Conservation (phyloP, 1,140 invertebrate species). For the Vanessa atalanta region DNA sequence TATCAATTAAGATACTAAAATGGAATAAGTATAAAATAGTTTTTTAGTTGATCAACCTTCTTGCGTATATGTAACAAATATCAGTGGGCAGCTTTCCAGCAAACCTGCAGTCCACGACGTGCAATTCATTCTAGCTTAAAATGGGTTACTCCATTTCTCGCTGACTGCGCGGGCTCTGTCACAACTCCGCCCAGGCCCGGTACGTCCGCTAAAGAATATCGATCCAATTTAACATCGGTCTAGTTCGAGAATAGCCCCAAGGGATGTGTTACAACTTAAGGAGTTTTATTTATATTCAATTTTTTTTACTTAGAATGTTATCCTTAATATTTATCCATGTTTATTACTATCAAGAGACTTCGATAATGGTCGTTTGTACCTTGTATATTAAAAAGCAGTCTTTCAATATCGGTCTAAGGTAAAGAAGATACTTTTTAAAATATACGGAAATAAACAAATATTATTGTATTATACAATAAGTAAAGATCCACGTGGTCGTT, state of each 20-base stretch:
- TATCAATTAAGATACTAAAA: no score
- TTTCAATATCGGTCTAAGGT: no score
- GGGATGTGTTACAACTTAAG: conserved; percentile 30
- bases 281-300: conserved; percentile 22
- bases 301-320: background rate
- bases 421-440: no score
- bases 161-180: conserved; percentile 64
- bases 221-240: conserved; percentile 39
- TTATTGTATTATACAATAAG: no score
- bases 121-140: conserved; percentile 76
- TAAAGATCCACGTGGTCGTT: no score
- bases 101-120: conserved; percentile 67
- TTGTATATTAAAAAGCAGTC: no score
- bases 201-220: conserved; percentile 42
- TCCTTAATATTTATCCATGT: conserved; percentile 4
- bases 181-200: conserved; percentile 52
- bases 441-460: no score
- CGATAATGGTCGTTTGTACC: no score
- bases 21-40: background rate
- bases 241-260: conserved; percentile 34
- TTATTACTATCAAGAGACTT: background rate
- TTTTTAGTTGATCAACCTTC: conserved; percentile 2
- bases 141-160: conserved; percentile 74
- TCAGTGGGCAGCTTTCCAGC: conserved; percentile 69
- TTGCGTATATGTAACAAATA: conserved; percentile 37